phyloP scores from a whole-genome alignment of 2,888 invertebrate genomes.

The Stegophylla sp. region DNA sequence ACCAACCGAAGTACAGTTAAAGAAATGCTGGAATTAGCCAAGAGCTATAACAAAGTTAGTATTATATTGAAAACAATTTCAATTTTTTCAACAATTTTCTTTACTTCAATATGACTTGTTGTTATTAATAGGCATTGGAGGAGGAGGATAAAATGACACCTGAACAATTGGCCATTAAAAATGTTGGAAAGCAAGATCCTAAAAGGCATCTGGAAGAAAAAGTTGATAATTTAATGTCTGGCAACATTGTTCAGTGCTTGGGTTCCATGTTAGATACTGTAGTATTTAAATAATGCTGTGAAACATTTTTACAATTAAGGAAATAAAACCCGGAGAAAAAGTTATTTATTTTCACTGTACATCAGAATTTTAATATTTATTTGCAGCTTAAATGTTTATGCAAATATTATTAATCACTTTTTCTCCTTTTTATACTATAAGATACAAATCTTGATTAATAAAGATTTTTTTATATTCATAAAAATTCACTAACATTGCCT shows the following conservation, averaged over 20 bases:
- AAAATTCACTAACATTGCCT: not conserved
- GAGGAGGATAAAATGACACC: constrained; percentile 99
- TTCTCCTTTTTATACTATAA: constrained; percentile 6
- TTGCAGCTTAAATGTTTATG: constrained; percentile 2
- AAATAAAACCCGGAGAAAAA: constrained; percentile 11
- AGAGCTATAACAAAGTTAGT: constrained; percentile 90
- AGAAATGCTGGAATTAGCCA: constrained; percentile 96
- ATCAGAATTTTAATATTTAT: constrained; percentile 38
- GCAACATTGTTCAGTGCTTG: constrained; percentile 96
- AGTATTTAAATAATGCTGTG: constrained; percentile 77
- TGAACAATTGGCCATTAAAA: constrained; percentile 98
- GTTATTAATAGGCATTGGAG: constrained; percentile 79
- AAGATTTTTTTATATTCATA: constrained; percentile 20
- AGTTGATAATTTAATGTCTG: constrained; percentile 94
- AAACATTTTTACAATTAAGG: not conserved
- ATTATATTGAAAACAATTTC: not conserved
- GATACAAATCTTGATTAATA: constrained; percentile 40
- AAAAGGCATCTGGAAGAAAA: constrained; percentile 99
- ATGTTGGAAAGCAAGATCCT: constrained; percentile 98
- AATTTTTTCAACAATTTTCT: constrained; percentile 15
- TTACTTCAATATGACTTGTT: not conserved
- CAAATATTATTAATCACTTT: constrained; percentile 28
- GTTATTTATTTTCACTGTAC: constrained; percentile 14
- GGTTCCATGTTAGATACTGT: constrained; percentile 95
- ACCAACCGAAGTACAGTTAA: constrained; percentile 93